Evolutionary conservation across 2,888 invertebrate genomes (phyloP).

Genomic region (Thecophora atra): DNA sequence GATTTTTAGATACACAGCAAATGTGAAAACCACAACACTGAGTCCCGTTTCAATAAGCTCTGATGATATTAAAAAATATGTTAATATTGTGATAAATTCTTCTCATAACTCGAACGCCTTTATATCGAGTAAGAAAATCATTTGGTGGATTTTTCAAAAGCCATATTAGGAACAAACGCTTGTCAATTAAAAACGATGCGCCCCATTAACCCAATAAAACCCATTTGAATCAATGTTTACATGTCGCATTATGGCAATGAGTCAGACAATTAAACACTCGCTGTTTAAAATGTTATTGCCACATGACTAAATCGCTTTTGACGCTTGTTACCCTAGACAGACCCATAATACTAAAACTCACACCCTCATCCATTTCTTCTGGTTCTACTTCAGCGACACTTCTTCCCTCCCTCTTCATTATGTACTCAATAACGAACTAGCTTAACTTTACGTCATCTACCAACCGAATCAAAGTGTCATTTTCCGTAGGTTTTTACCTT

Average conservation of each 20-base stretch:
- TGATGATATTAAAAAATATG: too few relatives aligned
- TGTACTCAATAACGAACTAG: slow-evolving; percentile 9
- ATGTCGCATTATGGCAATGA: slow-evolving; percentile 12
- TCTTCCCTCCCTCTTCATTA: not conserved
- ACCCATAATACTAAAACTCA: not conserved
- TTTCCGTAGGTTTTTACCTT: too few relatives aligned
- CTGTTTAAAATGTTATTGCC: not conserved
- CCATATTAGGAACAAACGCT: too few relatives aligned
- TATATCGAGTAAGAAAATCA: too few relatives aligned
- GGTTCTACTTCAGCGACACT: not conserved
- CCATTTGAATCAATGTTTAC: slow-evolving; percentile 22
- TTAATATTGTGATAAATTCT: too few relatives aligned
- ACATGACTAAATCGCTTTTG: slow-evolving; percentile 6
- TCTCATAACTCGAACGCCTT: too few relatives aligned
- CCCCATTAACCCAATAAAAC: not conserved
- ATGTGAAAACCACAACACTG: too few relatives aligned
- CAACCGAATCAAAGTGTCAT: too few relatives aligned
- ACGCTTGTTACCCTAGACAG: not conserved
- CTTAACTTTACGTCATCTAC: not conserved
- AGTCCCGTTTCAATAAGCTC: too few relatives aligned
- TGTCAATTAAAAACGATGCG: too few relatives aligned
- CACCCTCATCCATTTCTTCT: not conserved
- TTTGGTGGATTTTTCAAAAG: too few relatives aligned
- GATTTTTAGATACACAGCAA: too few relatives aligned
- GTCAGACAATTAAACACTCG: slow-evolving; percentile 24